Percentiles rank a stretch among this genome's conserved stretches.
phyloP scores from a whole-genome alignment of 2,797 vertebrate species.

The Diglossa cyanea region DNA sequence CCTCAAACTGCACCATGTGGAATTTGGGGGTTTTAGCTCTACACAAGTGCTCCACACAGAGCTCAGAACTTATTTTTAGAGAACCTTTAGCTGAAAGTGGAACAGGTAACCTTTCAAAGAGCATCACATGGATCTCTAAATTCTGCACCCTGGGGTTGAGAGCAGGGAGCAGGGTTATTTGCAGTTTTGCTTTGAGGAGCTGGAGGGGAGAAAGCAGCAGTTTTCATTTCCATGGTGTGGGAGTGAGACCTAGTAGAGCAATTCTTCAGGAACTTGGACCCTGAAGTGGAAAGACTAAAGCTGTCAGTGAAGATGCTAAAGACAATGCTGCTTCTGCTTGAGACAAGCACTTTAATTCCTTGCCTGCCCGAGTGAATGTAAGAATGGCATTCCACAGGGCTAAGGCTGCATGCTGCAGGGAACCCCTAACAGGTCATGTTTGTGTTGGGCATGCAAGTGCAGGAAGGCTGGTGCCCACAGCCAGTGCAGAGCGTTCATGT shows the following conservation, averaged over 20 bases:
- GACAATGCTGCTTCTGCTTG: not conserved
- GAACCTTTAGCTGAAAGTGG: not conserved
- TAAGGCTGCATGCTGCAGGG: not conserved
- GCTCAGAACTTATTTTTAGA: not conserved
- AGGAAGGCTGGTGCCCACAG: not conserved
- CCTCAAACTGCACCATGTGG: accelerated
- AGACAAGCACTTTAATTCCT: not conserved
- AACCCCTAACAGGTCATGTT: accelerated
- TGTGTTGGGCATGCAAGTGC: accelerated
- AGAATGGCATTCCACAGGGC: not conserved
- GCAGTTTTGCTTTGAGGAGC: not conserved
- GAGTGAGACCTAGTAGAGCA: not conserved
- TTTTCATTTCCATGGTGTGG: accelerated
- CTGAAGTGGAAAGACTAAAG: not conserved
- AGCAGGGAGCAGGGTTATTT: not conserved
- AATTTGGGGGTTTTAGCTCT: not conserved
- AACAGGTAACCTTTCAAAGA: not conserved
- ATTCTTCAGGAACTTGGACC: not conserved
- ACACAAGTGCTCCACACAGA: no score
- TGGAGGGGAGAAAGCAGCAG: not conserved
- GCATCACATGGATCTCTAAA: not conserved
- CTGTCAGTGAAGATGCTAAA: not conserved
- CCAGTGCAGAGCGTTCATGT: accelerated
- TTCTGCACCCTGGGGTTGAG: not conserved
- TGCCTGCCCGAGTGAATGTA: not conserved